Percentiles rank a stretch among this genome's conserved stretches.
Conservation (phyloP, 2,888 invertebrate genomes). For the Dendrolimus houi region DNA sequence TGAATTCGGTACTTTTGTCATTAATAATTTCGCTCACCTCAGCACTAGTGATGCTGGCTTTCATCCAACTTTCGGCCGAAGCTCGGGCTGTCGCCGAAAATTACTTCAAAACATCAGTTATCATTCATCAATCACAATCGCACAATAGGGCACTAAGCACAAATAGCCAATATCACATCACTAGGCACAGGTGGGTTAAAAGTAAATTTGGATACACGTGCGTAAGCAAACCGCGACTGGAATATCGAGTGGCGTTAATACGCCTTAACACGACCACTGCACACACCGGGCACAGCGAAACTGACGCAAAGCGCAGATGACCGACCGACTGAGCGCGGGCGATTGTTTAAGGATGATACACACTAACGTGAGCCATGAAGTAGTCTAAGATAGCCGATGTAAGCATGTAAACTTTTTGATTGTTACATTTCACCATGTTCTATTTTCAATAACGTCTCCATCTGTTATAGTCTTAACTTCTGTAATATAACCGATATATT, state of each 20-base stretch:
- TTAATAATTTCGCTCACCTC: conserved; percentile 51
- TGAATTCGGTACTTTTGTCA: conserved; percentile 12
- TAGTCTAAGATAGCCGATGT: too few species aligned
- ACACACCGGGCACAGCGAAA: conserved; percentile 60
- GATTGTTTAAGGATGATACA: not conserved
- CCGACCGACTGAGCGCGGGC: conserved; percentile 2
- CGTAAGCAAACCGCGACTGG: conserved; percentile 65
- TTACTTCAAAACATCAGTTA: conserved; percentile 42
- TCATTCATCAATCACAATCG: conserved; percentile 8
- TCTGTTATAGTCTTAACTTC: too few species aligned
- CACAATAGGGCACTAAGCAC: conserved; percentile 14
- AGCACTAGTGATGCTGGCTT: conserved; percentile 66
- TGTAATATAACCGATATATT: too few species aligned
- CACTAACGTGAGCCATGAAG: not conserved
- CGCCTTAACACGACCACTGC: conserved; percentile 54
- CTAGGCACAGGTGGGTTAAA: not conserved
- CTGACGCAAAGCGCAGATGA: conserved; percentile 40
- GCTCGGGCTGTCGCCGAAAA: conserved; percentile 65
- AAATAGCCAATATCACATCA: not conserved
- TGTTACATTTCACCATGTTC: too few species aligned
- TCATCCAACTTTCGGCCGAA: conserved; percentile 66
- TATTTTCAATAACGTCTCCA: too few species aligned
- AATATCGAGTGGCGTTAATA: conserved; percentile 33
- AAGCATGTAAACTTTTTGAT: too few species aligned
- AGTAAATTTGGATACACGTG: conserved; percentile 7